These are phyloP conservation scores for Microchrysa polita DNA, from an alignment of 2,888 invertebrate genomes.

Conservation along the genomic window DNA sequence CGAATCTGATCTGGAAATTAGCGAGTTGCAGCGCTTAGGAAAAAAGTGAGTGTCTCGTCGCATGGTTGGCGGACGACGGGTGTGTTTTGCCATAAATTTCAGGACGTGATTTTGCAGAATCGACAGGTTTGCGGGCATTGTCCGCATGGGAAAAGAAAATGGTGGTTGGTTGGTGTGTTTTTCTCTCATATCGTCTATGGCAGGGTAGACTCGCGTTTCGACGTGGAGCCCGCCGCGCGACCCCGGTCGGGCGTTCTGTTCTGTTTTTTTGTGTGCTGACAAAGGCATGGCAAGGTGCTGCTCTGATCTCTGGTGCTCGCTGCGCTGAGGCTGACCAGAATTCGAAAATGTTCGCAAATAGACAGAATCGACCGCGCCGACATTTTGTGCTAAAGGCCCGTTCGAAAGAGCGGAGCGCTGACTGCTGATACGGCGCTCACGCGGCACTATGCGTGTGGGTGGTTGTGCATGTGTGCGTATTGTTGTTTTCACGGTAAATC, in stretches of 20 bases:
- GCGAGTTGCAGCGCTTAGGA: too few species aligned
- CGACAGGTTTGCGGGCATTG: constrained; percentile 23
- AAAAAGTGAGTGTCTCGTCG: not conserved
- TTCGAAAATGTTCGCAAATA: constrained; percentile 43
- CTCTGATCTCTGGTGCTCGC: too few species aligned
- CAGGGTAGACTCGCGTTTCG: not conserved
- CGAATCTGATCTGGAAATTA: too few species aligned
- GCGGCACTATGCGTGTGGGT: constrained; percentile 6
- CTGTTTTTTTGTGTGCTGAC: constrained; percentile 18
- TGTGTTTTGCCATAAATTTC: not conserved
- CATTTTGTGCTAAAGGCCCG: constrained; percentile 23
- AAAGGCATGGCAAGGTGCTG: constrained; percentile 26
- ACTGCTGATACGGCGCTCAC: not conserved
- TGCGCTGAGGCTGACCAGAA: constrained; percentile 41
- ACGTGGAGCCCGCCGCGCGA: not conserved
- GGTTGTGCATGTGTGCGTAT: not conserved
- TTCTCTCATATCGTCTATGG: constrained; percentile 31
- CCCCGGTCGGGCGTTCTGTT: not conserved
- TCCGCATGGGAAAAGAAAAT: constrained; percentile 34
- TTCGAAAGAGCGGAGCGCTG: not conserved
- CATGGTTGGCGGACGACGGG: too few species aligned
- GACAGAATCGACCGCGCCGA: constrained; percentile 10
- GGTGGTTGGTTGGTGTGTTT: constrained; percentile 33
- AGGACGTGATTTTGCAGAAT: not conserved
- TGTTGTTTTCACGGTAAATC: too few species aligned